Percentiles rank a stretch among this genome's conserved stretches.
Conservation (phyloP, 1,140 invertebrate species). For the Pteromalus puparum region DNA sequence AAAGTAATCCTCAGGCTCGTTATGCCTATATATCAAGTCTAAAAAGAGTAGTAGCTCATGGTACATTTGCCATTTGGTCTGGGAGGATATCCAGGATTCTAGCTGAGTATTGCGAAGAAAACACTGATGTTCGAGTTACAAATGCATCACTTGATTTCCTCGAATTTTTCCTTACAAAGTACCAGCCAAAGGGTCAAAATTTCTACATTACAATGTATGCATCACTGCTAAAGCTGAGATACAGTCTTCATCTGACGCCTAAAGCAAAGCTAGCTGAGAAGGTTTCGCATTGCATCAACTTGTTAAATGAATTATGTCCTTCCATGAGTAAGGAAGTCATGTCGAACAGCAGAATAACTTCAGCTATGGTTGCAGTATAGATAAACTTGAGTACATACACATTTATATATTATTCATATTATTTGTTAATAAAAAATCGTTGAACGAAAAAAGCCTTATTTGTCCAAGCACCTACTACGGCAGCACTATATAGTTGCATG, state of each 20-base stretch:
- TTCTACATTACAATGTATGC: conserved; percentile 55
- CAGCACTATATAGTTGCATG: too few species aligned
- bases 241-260: conserved; percentile 53
- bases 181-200: conserved; percentile 33
- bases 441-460: not conserved
- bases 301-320: conserved; percentile 66
- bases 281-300: conserved; percentile 67
- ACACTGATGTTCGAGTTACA: conserved; percentile 66
- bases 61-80: conserved; percentile 69
- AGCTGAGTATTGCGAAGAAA: conserved; percentile 69
- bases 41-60: conserved; percentile 64
- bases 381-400: not conserved
- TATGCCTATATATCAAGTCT: conserved; percentile 68
- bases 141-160: conserved; percentile 63
- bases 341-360: conserved; percentile 63
- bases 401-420: too few species aligned
- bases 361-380: conserved; percentile 51
- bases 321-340: conserved; percentile 63
- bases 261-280: conserved; percentile 65
- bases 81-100: conserved; percentile 65
- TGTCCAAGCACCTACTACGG: not conserved
- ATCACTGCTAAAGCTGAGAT: conserved; percentile 38
- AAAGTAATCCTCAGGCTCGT: conserved; percentile 64
- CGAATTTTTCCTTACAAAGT: conserved; percentile 27
- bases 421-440: not conserved